Base-by-base conservation (phyloP, 2,888 invertebrate genomes). In the Ditylenchus weischeri region DNA sequence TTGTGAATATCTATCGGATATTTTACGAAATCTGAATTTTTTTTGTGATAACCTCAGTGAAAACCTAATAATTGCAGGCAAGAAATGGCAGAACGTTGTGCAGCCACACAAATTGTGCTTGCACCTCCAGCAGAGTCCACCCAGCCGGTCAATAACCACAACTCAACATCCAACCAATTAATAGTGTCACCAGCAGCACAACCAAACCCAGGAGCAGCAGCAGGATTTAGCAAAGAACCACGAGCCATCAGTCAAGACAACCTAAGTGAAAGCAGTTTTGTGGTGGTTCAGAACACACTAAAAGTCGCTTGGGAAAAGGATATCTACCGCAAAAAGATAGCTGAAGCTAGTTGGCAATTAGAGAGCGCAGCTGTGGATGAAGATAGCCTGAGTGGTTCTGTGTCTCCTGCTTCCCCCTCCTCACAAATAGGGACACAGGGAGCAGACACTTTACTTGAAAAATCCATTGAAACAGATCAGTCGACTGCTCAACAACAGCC, bases 251-350 rank as follows among this genome's bases (percentile, higher is more conserved):
- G 62, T 47, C 47, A 47, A 36, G 66, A 66, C 47, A 62, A 62
- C 13, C 36, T 62, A 4, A 66, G 66, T 43, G 66, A 66, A 36
- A 54, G 38, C 43, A 62, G 62, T 61, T 66, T 66, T 43, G 62
- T 66, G 15, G 62, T 66, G 19, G 62, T 66, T 0, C 66, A 62
- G 47, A 66, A 62, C 51, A 62, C 66, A 18, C 36, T 66, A 18
- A 66, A 66, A 29, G 51, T 63, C 13, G 67, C 67, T 8, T 67
- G 67, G 67, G 67, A 67, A 23, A 63, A 63, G 47, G 67, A 67
- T 4, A 67, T 63, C 6, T 67, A 67, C 57, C 57, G 47, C 38
- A 50, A 38, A 43, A 21, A 48, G 38, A 63, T 62, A 7, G 57
- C 29, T 49, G 67, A 67, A 57, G 57, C 29, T 15, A 57, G 62